phyloP scores from a whole-genome alignment of 2,888 invertebrate genomes.

The Orchesellides sinensis region DNA sequence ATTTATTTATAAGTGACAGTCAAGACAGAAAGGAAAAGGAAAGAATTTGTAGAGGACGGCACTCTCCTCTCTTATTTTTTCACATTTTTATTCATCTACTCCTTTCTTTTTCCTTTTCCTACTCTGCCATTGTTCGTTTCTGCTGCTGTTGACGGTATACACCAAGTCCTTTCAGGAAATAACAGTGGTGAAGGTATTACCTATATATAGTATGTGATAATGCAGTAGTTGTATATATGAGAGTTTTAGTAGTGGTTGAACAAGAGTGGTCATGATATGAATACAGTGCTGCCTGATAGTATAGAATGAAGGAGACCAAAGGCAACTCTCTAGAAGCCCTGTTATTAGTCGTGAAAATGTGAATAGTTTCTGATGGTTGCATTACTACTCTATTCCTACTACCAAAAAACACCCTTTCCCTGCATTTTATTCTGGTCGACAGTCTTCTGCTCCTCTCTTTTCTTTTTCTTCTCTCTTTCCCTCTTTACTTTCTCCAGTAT shows the following conservation, averaged over 20 bases:
- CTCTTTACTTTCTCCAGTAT: neutral
- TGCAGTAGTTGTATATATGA: neutral
- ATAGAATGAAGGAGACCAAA: neutral
- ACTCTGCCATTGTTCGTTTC: slow-evolving; percentile 11
- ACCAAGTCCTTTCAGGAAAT: slow-evolving; percentile 14
- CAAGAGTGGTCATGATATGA: neutral
- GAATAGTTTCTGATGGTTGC: slow-evolving; percentile 42
- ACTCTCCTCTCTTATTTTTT: neutral
- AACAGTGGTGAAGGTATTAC: neutral
- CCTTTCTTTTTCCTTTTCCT: neutral
- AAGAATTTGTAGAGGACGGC: neutral
- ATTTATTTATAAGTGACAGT: no score
- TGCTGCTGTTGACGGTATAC: slow-evolving; percentile 1
- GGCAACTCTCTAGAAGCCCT: neutral
- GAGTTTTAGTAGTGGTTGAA: neutral
- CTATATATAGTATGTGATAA: neutral
- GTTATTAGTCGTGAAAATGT: slow-evolving; percentile 40
- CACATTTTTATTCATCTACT: neutral
- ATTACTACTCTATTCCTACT: no score
- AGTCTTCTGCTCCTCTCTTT: slow-evolving; percentile 20
- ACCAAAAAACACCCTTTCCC: slow-evolving; percentile 34
- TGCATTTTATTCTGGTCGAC: slow-evolving; percentile 28
- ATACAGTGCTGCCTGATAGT: neutral
- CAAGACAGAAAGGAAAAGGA: no score
- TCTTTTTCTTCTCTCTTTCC: slow-evolving; percentile 12